A percentile compares a stretch with the other conserved stretches of the same genome.
Conservation (phyloP, 2,888 invertebrate genomes). For the Hermodice carunculata region DNA sequence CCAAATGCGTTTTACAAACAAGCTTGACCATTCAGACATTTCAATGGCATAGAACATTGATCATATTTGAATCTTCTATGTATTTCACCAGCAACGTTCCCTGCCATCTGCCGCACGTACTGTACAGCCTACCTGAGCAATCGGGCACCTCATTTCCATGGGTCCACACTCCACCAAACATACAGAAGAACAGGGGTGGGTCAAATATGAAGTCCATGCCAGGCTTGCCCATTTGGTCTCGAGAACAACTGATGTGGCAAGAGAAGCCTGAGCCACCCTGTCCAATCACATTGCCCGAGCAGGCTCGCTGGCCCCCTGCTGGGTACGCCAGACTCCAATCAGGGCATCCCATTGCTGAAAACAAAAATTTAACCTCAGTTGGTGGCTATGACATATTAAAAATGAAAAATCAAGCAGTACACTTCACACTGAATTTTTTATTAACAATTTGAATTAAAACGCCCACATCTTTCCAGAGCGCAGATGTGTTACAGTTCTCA, state of each 20-base stretch:
- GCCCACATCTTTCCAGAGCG: too few species aligned
- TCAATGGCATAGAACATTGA: too few species aligned
- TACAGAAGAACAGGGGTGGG: slow-evolving; percentile 43
- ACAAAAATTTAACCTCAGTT: neutral
- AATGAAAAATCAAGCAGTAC: too few species aligned
- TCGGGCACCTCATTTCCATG: slow-evolving; percentile 46
- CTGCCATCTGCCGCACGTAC: too few species aligned
- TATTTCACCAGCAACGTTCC: too few species aligned
- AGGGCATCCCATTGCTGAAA: slow-evolving; percentile 34
- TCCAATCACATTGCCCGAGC: slow-evolving; percentile 27
- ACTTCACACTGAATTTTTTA: too few species aligned
- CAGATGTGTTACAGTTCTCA: too few species aligned
- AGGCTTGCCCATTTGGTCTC: neutral
- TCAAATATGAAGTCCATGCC: slow-evolving; percentile 34
- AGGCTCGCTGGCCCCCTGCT: slow-evolving; percentile 25
- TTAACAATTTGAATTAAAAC: too few species aligned
- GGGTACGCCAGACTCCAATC: slow-evolving; percentile 38
- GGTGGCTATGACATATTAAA: too few species aligned
- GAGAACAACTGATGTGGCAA: slow-evolving; percentile 39
- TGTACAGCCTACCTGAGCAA: slow-evolving; percentile 46
- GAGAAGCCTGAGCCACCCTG: slow-evolving; percentile 24
- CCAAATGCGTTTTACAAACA: too few species aligned
- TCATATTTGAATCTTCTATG: too few species aligned
- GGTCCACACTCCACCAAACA: slow-evolving; percentile 40
- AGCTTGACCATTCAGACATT: too few species aligned